A percentile compares a stretch with the other conserved stretches of the same genome.
phyloP scores from a whole-genome alignment of 2,113 vertebrate genomes.

The Pontoporia blainvillei region DNA sequence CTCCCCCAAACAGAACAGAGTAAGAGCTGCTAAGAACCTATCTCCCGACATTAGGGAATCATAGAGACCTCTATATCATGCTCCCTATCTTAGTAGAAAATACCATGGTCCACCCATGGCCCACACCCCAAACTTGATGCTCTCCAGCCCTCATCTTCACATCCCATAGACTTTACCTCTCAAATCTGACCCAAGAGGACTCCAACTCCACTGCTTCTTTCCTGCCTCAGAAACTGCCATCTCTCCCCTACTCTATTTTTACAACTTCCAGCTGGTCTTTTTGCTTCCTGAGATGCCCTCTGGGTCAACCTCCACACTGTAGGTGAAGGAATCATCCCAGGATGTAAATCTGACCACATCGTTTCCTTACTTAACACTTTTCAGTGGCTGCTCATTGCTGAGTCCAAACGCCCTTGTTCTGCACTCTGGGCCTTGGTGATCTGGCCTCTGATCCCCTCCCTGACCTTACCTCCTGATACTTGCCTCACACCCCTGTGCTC shows the following conservation, averaged over 20 bases:
- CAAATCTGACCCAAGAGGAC: background rate
- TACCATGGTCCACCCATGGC: rapidly evolving
- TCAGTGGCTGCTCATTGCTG: background rate
- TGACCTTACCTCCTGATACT: background rate
- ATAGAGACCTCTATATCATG: rapidly evolving
- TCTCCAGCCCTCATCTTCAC: background rate
- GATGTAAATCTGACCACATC: background rate
- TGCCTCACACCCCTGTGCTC: background rate
- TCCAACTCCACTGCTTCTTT: background rate
- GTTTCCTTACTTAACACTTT: background rate
- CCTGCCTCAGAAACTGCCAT: background rate
- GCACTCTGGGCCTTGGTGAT: background rate
- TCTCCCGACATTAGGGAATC: background rate
- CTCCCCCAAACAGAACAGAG: background rate
- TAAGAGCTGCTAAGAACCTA: slow-evolving; percentile 38
- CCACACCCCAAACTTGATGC: background rate
- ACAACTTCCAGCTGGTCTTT: background rate
- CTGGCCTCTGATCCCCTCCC: background rate
- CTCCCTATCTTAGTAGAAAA: background rate
- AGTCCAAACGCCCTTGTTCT: background rate
- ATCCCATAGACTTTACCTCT: background rate
- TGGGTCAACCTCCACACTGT: background rate
- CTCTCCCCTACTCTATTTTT: background rate
- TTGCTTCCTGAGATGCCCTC: background rate
- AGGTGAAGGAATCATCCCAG: background rate